Evolutionary conservation across 2,797 vertebrate species (phyloP).

Genomic region (Ptychobarbus kaznakovi): DNA sequence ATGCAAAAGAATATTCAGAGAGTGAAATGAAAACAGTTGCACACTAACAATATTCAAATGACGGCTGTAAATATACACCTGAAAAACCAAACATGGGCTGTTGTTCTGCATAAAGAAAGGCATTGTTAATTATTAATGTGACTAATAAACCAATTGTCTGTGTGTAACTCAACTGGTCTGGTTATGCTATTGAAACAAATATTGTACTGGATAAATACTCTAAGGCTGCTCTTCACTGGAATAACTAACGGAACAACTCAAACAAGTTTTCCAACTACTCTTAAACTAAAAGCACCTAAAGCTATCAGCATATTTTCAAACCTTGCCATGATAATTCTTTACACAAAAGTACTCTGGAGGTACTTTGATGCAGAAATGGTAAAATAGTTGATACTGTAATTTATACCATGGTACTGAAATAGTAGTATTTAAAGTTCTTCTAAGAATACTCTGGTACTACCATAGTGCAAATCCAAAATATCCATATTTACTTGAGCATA

Average conservation of each 20-base stretch:
- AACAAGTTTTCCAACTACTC: neutral
- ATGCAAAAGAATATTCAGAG: conserved; percentile 36
- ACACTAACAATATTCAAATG: conserved; percentile 34
- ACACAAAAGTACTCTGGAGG: too few species aligned
- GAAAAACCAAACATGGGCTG: neutral
- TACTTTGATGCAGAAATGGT: neutral
- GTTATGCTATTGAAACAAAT: neutral
- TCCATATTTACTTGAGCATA: neutral
- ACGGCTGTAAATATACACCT: conserved; percentile 2
- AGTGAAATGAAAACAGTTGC: conserved; percentile 24
- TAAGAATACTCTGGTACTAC: neutral
- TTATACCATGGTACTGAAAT: neutral
- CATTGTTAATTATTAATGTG: conserved; percentile 9
- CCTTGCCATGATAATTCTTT: neutral
- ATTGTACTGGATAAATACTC: neutral
- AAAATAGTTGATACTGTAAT: neutral
- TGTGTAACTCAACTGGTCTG: neutral
- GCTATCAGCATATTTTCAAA: neutral
- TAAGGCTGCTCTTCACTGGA: neutral
- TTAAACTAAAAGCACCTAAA: neutral
- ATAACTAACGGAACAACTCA: neutral
- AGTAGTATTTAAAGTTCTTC: neutral
- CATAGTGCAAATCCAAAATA: neutral
- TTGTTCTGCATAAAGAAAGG: neutral
- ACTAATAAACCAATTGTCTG: neutral